Percentiles rank a stretch among this genome's conserved stretches.
phyloP scores from a whole-genome alignment of 2,113 vertebrate genomes.

The Ictalurus punctatus region DNA sequence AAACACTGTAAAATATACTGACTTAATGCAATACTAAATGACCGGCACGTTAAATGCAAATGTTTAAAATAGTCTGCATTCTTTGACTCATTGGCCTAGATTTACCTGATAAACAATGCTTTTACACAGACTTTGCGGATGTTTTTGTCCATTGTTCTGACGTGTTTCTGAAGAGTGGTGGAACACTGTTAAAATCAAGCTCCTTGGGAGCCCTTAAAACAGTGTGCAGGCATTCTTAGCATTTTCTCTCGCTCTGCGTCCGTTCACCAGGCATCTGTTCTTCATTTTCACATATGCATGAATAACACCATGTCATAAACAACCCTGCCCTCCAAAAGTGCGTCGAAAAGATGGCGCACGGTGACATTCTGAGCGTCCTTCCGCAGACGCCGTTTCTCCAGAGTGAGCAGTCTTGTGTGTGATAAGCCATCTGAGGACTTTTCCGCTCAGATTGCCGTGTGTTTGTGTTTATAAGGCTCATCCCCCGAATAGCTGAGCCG shows the following conservation, averaged over 20 bases:
- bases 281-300: constrained; percentile 35
- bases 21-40: neutral
- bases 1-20: neutral
- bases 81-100: neutral
- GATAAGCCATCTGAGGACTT: constrained; percentile 22
- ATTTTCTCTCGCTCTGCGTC: constrained; percentile 17
- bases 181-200: neutral
- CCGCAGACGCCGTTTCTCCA: neutral
- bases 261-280: constrained; percentile 33
- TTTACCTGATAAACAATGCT: neutral
- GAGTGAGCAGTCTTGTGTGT: neutral
- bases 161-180: neutral
- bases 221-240: constrained; percentile 40
- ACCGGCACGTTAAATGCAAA: neutral
- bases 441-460: constrained; percentile 10
- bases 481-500: constrained; percentile 23
- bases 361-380: neutral
- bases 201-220: constrained; percentile 27
- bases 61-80: neutral
- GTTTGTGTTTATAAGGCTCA: constrained; percentile 46
- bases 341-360: neutral
- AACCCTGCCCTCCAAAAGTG: neutral
- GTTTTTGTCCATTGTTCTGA: constrained; percentile 16
- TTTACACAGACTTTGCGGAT: neutral
- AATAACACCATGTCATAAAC: constrained; percentile 31